Evolutionary conservation across 2,888 invertebrate species (phyloP), one percentile per base, ranked within the genome.

Genomic region (Rhorus exstirpatorius): DNA sequence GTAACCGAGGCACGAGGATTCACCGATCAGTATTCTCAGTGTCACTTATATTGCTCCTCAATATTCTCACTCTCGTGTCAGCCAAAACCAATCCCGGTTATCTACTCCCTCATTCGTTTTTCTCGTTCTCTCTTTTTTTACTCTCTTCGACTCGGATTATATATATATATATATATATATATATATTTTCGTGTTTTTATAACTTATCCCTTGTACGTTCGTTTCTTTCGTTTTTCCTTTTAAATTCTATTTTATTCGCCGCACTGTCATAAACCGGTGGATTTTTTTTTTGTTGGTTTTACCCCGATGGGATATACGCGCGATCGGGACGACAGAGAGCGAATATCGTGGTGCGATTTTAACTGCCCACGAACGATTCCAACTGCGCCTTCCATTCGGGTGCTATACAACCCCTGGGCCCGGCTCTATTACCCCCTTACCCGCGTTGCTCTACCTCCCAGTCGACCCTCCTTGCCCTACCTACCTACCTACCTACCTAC

Each of bases 391-490:
- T 88, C 86, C 88, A 89, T 88, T 89, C 87, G 80, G 82, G 26
- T 58, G 85, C 87, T 87, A 87, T 84, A 87, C 88, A 89, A 87
- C 84, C 89, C 89, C 89, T 88, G 89, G 89, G 89, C 89, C 87
- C 86, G 85, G 88, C 88, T 90, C 89, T 88, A 89, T 89, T 88
- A 88, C 87, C 88, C 89, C 88, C 87, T 87, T 83, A 81, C 83
- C 78, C 79, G n/a, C n/a, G 74, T 46, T 76, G 31, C 76, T 76
- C 74, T 38, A 26, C 63, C 76, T 51, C 60, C 55, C 81, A 1
- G 49, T 51, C 71, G 3, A 49, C 51, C 72, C 60, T 31, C 49
- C 55, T n/a, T 35, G 10, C 31, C 68, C 53, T 41, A 17, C 65
- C 49, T 44, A 51, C 19, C 81, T 46, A n/a, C n/a, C n/a, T n/a